phyloP scores from a whole-genome alignment of 2,797 vertebrate species.

The Characodon lateralis region DNA sequence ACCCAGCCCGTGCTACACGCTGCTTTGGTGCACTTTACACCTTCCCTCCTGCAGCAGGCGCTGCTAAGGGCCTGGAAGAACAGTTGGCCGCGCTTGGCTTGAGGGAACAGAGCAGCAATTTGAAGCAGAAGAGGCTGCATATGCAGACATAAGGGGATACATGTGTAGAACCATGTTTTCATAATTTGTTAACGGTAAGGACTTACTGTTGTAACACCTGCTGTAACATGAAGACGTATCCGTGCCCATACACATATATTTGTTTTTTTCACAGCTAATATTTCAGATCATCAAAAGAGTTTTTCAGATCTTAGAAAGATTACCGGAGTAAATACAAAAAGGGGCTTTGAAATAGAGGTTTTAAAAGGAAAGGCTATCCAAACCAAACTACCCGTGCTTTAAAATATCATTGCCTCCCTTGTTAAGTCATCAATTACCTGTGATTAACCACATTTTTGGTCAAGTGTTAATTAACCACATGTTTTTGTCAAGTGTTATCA shows the following conservation, averaged over 20 bases:
- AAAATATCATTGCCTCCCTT: not conserved
- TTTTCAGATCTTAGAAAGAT: not conserved
- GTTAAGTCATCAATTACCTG: not conserved
- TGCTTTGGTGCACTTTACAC: conserved; percentile 72
- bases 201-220: not conserved
- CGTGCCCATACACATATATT: not conserved
- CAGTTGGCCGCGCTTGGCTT: conserved; percentile 61
- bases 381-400: not conserved
- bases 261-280: not conserved
- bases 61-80: conserved; percentile 55
- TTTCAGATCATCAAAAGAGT: not conserved
- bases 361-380: too few relatives aligned
- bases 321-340: not conserved
- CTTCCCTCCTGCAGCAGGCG: conserved; percentile 60
- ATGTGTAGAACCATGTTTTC: not conserved
- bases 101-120: conserved; percentile 22
- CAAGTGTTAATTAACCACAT: not conserved
- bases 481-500: not conserved
- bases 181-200: not conserved
- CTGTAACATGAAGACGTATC: not conserved
- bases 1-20: conserved; percentile 55
- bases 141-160: not conserved
- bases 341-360: too few relatives aligned
- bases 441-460: not conserved
- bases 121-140: conserved; percentile 14